Evolutionary conservation across 1,140 invertebrate species (phyloP).

Genomic region (Trachelipus rathkii): DNA sequence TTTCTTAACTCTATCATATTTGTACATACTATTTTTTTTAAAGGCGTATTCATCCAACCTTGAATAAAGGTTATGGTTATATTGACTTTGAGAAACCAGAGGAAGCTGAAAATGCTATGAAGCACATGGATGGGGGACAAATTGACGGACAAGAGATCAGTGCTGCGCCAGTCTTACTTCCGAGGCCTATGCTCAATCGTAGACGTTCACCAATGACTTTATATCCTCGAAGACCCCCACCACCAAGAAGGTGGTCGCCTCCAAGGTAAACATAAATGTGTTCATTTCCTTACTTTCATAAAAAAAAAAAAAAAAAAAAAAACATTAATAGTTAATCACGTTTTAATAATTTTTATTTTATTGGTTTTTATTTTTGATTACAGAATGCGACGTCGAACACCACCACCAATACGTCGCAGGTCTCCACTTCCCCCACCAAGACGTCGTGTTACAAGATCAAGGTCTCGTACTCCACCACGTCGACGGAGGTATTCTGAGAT

Average conservation of each 20-base stretch:
- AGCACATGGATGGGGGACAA: conserved; percentile 96
- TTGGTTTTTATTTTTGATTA: neutral
- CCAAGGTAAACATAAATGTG: conserved; percentile 37
- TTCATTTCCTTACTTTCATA: neutral
- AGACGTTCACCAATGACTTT: conserved; percentile 52
- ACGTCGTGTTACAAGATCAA: neutral
- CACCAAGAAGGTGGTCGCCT: conserved; percentile 59
- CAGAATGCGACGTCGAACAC: neutral
- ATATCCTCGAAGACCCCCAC: conserved; percentile 44
- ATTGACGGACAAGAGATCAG: conserved; percentile 87
- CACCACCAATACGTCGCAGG: neutral
- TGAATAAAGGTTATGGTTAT: conserved; percentile 86
- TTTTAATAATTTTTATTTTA: neutral
- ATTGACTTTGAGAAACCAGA: conserved; percentile 90
- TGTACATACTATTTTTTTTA: conserved; percentile 46
- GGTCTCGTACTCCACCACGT: neutral
- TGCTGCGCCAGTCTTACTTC: conserved; percentile 80
- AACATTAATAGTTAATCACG: neutral
- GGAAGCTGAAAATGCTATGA: conserved; percentile 96
- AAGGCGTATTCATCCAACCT: conserved; percentile 78
- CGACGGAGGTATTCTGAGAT: neutral
- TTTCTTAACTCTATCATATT: too few relatives aligned
- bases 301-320: neutral
- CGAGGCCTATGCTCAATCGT: conserved; percentile 63
- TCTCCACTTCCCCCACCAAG: neutral